Evolutionary conservation across 2,797 vertebrate species (phyloP).

Genomic region (Forpus xanthops): DNA sequence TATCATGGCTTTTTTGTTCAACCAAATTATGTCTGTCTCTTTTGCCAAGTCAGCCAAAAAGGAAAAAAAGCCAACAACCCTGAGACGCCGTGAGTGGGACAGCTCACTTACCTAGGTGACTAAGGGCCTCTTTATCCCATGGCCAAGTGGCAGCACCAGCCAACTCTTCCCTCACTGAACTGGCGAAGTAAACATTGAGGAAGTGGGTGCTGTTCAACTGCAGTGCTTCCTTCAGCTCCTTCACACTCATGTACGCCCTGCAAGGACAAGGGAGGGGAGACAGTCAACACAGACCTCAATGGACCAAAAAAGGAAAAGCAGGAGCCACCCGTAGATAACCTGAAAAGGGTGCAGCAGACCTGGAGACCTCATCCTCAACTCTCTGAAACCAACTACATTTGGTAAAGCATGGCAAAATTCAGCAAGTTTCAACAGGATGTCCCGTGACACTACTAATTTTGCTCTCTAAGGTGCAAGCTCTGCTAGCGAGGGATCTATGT

Average conservation of each 20-base stretch:
- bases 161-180: constrained; percentile 89
- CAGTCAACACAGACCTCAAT: background rate
- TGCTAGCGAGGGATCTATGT: background rate
- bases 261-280: background rate
- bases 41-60: background rate
- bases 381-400: background rate
- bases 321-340: rapidly evolving
- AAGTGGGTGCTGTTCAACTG: constrained; percentile 87
- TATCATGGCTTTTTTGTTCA: rapidly evolving
- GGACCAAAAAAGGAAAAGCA: background rate
- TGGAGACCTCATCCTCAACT: background rate
- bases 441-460: background rate
- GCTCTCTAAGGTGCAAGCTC: background rate
- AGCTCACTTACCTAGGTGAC: constrained; percentile 84
- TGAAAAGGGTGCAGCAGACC: background rate
- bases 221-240: constrained; percentile 91
- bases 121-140: constrained; percentile 95
- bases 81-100: rapidly evolving
- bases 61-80: background rate
- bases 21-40: background rate
- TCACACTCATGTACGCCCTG: constrained; percentile 95
- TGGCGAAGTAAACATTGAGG: constrained; percentile 96
- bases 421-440: background rate
- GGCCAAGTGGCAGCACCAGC: constrained; percentile 97
- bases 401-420: background rate